Evolutionary conservation across 2,797 vertebrate species (phyloP).

Genomic region (Sparidentex hasta): DNA sequence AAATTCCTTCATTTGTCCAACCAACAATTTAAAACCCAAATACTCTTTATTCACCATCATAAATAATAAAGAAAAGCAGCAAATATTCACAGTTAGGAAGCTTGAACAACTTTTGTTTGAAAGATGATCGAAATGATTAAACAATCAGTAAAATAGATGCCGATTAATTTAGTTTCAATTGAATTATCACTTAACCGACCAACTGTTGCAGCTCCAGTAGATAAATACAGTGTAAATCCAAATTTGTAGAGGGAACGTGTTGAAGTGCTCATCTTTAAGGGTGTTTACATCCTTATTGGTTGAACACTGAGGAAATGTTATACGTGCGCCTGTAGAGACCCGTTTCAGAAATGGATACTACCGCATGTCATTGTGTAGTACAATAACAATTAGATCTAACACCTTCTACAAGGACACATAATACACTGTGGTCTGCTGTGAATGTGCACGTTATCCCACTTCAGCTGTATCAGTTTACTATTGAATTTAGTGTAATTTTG

Average conservation of each 20-base stretch:
- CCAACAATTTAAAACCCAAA: no score
- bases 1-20: no score
- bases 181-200: no score
- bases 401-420: constrained; percentile 58
- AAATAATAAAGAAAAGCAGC: no score
- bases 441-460: constrained; percentile 51
- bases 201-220: no score
- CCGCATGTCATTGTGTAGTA: constrained; percentile 41
- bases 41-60: no score
- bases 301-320: constrained; percentile 22
- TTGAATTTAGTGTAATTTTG: constrained; percentile 73
- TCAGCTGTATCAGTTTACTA: constrained; percentile 69
- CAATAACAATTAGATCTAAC: constrained; percentile 68
- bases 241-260: background rate
- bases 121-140: no score
- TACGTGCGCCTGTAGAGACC: constrained; percentile 4
- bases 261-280: no score
- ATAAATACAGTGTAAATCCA: background rate
- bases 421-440: constrained; percentile 59
- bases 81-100: no score
- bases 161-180: no score
- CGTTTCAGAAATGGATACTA: constrained; percentile 21
- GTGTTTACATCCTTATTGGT: background rate
- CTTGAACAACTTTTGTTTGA: no score
- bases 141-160: no score